A percentile compares a stretch with the other conserved stretches of the same genome.
Conservation (phyloP, 92 coral and sea anemone species). For the Epizoanthus scotinus region DNA sequence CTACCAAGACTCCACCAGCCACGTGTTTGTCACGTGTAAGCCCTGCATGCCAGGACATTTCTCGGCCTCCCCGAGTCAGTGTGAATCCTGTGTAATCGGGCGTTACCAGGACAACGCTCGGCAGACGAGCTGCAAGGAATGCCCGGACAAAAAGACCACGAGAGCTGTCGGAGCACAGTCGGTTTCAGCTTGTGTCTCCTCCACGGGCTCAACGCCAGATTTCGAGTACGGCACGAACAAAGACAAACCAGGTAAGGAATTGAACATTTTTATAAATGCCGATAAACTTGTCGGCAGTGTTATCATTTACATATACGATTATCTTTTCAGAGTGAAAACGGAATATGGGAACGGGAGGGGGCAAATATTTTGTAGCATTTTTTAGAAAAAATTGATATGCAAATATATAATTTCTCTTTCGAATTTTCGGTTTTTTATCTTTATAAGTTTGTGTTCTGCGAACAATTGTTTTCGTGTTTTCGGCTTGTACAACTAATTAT, state of each 20-base stretch:
- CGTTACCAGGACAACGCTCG: conserved; percentile 59
- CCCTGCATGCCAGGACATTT: conserved; percentile 60
- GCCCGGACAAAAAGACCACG: conserved; percentile 51
- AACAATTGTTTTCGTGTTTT: too few species aligned
- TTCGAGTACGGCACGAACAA: not conserved
- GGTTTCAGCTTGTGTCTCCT: conserved; percentile 20
- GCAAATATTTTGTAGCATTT: too few species aligned
- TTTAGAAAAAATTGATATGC: too few species aligned
- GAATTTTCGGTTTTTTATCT: too few species aligned
- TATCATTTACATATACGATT: too few species aligned
- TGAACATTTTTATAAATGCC: too few species aligned
- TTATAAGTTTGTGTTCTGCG: too few species aligned
- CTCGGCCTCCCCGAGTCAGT: conserved; percentile 28
- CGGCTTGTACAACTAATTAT: too few species aligned
- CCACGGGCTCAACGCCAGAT: not conserved
- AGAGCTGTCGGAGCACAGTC: conserved; percentile 38
- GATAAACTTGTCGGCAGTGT: too few species aligned
- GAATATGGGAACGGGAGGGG: too few species aligned
- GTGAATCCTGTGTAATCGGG: conserved; percentile 53
- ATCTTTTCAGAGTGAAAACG: too few species aligned
- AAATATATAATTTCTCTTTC: too few species aligned
- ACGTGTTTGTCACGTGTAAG: conserved; percentile 49
- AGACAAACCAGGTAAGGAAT: conserved; percentile 3
- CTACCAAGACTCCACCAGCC: conserved; percentile 47
- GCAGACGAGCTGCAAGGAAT: conserved; percentile 51